Percentiles rank a stretch among this genome's conserved stretches.
Evolutionary conservation across 2,113 vertebrate genomes (phyloP).

Genomic region (Steatornis caripensis): DNA sequence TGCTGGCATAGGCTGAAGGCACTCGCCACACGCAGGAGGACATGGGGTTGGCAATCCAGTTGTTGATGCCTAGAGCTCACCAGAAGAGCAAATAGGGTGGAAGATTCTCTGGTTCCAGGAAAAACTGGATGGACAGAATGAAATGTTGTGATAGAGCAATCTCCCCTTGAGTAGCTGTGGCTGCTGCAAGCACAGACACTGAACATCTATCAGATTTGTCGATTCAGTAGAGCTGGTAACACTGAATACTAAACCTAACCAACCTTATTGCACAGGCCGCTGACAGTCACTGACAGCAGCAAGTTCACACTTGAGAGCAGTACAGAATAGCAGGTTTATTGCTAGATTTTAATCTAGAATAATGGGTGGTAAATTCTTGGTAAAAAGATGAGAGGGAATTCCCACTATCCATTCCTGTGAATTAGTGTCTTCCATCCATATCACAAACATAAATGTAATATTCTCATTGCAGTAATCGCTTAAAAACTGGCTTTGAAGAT

Average conservation of each 20-base stretch:
- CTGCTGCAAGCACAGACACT: neutral
- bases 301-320: neutral
- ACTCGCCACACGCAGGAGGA: neutral
- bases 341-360: neutral
- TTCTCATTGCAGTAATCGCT: neutral
- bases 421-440: neutral
- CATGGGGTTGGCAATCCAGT: neutral
- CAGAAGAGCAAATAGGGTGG: rapidly evolving
- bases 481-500: neutral
- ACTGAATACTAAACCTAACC: neutral
- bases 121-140: neutral
- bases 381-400: neutral
- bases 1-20: neutral
- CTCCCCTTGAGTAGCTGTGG: neutral
- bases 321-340: neutral
- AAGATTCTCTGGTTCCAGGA: neutral
- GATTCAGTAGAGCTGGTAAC: neutral
- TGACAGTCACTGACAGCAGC: neutral
- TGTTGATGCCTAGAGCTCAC: neutral
- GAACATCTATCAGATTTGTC: neutral
- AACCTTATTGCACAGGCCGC: neutral
- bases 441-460: neutral
- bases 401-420: neutral
- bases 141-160: neutral
- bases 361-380: neutral